Conservation (phyloP, 2,888 invertebrate species). For the Chloroclysta siterata region DNA sequence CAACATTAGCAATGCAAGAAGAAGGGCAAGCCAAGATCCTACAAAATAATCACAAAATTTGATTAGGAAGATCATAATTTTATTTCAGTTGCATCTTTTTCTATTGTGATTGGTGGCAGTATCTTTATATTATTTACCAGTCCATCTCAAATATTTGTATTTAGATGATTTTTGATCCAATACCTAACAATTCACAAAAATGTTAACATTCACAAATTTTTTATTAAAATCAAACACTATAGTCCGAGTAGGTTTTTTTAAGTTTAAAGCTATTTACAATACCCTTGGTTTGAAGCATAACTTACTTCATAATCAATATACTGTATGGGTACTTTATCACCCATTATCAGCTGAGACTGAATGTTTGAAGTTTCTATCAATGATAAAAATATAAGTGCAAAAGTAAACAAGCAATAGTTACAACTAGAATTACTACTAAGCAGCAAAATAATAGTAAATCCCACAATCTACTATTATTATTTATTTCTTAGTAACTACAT, state of each 20-base stretch:
- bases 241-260: no score
- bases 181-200: no score
- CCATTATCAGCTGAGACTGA: constrained; percentile 9
- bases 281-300: not conserved
- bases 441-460: not conserved
- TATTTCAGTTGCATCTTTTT: no score
- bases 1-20: constrained; percentile 3
- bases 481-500: no score
- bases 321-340: constrained; percentile 1
- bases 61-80: no score
- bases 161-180: no score
- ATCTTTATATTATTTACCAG: no score
- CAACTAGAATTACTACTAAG: not conserved
- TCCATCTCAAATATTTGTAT: no score
- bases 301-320: constrained; percentile 1
- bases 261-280: not conserved
- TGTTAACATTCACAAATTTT: no score
- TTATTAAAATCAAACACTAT: no score
- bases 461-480: no score
- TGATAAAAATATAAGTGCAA: not conserved
- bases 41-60: not conserved
- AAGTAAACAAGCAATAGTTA: constrained; percentile 6
- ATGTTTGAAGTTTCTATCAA: constrained; percentile 2
- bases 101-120: no score
- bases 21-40: not conserved